Base-by-base conservation (phyloP, 37 sponge, comb jelly and placozoan species). In the Oopsacas minuta region DNA sequence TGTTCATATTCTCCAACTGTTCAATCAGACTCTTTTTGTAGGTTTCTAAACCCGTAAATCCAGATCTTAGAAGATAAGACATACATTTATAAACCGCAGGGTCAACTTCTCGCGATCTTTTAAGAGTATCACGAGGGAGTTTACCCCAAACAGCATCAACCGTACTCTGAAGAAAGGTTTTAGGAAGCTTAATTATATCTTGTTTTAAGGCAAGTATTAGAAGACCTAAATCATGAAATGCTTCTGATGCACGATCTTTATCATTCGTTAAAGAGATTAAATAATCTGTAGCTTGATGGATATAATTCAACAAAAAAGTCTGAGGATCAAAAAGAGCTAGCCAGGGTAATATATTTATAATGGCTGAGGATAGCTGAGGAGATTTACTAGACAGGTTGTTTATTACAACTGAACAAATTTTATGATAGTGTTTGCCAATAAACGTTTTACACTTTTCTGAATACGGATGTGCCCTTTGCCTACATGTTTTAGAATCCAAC, bases 1-100 rank as follows among this genome's bases (percentile, higher is more conserved):
- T 36, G 20, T 28, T 82, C 83, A 38, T 82, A 36, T 82, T 82
- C 36, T 82, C 39, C 36, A 82, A 30, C 20, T 82, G 83, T 12
- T 82, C 83, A 82, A 38, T 82, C 23, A 82, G 83, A 82, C 5
- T 7, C 7, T 82, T 82, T 17, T 82, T 37, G 30, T 61, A 61
- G 22, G 75, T 3, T 25, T 61, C 75, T 20, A 61, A 34, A 3
- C 75, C 75, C 7, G 75, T 61, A n/a, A 61, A 25, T 61, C 30
- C 30, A 7, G 75, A 61, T 10, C 75, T 10, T 32, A 61, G 75
- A 3, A 61, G 75, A 12, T 61, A 61, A 25, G 75, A 61, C 20
- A 61, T 61, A 61, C 75, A 61, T 10, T 61, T 61, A 61, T 61
- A 61, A 20, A 61, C 75, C 5, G 75, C 75, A 3, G 75, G 22